Conservation (phyloP, 2,797 vertebrate genomes). For the Netta rufina region DNA sequence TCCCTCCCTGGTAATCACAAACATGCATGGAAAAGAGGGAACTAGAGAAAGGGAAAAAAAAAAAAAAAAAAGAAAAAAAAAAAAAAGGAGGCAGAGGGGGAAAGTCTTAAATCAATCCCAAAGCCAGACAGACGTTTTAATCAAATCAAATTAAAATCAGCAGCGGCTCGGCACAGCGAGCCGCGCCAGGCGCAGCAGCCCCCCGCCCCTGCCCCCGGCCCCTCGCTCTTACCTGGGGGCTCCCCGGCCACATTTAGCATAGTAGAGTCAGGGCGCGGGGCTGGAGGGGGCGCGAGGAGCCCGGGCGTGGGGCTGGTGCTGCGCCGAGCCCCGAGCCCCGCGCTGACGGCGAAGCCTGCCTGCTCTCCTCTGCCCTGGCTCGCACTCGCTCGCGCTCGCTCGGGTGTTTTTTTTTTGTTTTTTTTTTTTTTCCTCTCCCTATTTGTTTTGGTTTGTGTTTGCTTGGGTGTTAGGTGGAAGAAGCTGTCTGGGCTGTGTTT, state of each 20-base stretch:
- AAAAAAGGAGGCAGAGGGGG: not conserved
- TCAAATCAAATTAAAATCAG: slow-evolving; percentile 71
- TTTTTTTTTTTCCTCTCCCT: not conserved
- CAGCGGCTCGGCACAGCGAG: not conserved
- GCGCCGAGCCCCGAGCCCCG: not conserved
- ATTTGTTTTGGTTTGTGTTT: slow-evolving; percentile 64
- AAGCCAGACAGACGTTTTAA: slow-evolving; percentile 71
- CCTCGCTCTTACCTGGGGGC: slow-evolving; percentile 72
- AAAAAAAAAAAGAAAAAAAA: too few species aligned
- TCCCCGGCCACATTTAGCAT: slow-evolving; percentile 70
- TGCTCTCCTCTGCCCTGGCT: slow-evolving; percentile 44
- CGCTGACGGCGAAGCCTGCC: not conserved
- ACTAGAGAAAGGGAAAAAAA: not conserved
- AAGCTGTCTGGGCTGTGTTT: not conserved
- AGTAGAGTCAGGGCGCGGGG: slow-evolving; percentile 64
- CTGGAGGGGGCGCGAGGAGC: not conserved
- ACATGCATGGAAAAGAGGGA: slow-evolving; percentile 73
- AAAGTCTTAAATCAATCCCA: slow-evolving; percentile 70
- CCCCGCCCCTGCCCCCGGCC: slow-evolving; percentile 24
- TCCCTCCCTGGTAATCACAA: slow-evolving; percentile 71
- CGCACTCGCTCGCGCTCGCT: not conserved
- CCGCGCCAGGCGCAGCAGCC: not conserved
- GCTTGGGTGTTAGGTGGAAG: slow-evolving; percentile 43
- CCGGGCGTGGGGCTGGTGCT: slow-evolving; percentile 11
- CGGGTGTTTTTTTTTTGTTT: not conserved